phyloP scores from a whole-genome alignment of 2,888 invertebrate genomes.

The Pegoplata infirma region DNA sequence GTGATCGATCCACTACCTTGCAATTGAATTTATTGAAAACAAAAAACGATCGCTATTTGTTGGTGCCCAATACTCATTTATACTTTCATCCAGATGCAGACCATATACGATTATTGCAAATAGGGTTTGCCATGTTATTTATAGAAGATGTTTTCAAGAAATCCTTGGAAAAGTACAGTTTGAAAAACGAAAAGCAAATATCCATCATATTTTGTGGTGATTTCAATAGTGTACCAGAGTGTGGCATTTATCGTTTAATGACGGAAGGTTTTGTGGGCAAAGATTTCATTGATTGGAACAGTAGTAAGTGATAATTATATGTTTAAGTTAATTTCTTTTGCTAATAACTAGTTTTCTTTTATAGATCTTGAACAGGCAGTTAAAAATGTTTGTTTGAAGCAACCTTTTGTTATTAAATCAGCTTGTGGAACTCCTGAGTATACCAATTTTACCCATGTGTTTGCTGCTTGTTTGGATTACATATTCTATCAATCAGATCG shows the following conservation, averaged over 20 bases:
- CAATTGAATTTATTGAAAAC: conserved; percentile 80
- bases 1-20: conserved; percentile 83
- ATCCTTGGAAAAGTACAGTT: conserved; percentile 66
- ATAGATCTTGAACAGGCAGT: conserved; percentile 84
- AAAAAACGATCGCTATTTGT: conserved; percentile 81
- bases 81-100: conserved; percentile 96
- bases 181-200: conserved; percentile 77
- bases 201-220: conserved; percentile 92
- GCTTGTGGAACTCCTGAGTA: conserved; percentile 91
- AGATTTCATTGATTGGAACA: conserved; percentile 86
- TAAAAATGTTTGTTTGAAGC: conserved; percentile 81
- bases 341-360: neutral
- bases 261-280: conserved; percentile 83
- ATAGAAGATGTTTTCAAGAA: conserved; percentile 81
- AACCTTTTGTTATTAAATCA: conserved; percentile 83
- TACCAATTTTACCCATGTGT: conserved; percentile 90
- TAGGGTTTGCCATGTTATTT: conserved; percentile 85
- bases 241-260: conserved; percentile 88
- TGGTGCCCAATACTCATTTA: conserved; percentile 93
- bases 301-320: conserved; percentile 81
- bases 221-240: conserved; percentile 92
- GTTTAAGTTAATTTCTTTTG: neutral
- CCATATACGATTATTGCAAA: conserved; percentile 92
- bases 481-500: conserved; percentile 88
- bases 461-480: conserved; percentile 94